phyloP scores from a whole-genome alignment of 2,797 vertebrate genomes.

The Okamejei kenojei region DNA sequence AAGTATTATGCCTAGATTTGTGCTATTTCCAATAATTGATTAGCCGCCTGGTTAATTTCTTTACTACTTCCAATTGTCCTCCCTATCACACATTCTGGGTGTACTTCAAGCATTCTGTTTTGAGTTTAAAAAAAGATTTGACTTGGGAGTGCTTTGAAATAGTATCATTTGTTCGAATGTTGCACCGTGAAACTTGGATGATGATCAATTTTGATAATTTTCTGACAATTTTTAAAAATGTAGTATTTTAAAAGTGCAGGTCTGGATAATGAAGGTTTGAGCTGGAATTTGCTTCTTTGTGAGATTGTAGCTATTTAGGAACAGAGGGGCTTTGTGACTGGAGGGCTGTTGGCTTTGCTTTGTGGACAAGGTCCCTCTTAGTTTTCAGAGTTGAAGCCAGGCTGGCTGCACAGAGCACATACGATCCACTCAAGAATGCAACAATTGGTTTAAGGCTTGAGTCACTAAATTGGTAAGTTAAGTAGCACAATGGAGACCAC shows the following conservation, averaged over 20 bases:
- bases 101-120: neutral
- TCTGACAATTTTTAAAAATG: neutral
- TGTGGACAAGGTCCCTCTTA: conserved; percentile 17
- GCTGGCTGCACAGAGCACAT: neutral
- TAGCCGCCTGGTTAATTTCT: neutral
- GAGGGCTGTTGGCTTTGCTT: neutral
- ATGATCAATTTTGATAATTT: neutral
- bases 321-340: conserved; percentile 4
- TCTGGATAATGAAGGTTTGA: neutral
- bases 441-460: conserved; percentile 16
- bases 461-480: conserved; percentile 32
- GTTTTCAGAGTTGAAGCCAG: conserved; percentile 19
- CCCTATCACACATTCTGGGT: neutral
- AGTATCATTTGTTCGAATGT: neutral
- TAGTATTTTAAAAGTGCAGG: neutral
- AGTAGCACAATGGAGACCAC: conserved; percentile 29
- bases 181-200: neutral
- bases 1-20: neutral
- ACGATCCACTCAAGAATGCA: conserved; percentile 1
- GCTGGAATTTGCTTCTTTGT: neutral
- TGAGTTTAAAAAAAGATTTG: neutral
- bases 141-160: neutral
- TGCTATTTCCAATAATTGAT: neutral
- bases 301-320: neutral
- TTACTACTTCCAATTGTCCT: neutral